Base-by-base conservation (phyloP, 2,797 vertebrate genomes). In the Bradypodion ventrale region DNA sequence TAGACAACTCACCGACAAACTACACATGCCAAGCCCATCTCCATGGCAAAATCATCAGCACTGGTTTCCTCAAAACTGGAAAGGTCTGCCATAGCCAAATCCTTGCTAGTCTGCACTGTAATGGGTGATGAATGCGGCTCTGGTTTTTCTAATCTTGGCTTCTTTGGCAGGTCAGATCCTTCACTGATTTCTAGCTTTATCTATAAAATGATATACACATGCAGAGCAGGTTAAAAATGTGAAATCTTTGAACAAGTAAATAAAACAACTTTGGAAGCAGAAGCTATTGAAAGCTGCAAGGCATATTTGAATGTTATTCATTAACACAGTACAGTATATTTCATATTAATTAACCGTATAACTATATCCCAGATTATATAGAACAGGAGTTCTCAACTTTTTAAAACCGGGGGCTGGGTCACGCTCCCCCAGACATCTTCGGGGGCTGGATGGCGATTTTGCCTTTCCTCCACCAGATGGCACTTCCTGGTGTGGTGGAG, bases 11-110 rank as follows among this genome's bases (percentile, higher is more conserved):
- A 98, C 99, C 98, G 97, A 94, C 99, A 99, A 87, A 99, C 97
- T 79, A 99, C 98, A 90, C 99, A 99, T 46, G 97, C 98, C 91
- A 99, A 95, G 13, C 99, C 98, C 99, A 99, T 99, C 91, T 99
- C 98, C 99, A 99, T 99, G 83, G 98, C 98, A 87, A 99, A 99
- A 92, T 98, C 98, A 76, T 99, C 98, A 37, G 99, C 99, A 29
- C 97, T 99, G 44, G 98, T 99, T 94, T 99, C 98, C 79, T 99
- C 98, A 44, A 98, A 97, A 92, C 97, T 98, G 7, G 97, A 97
- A 27, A 98, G 97, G 91, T 99, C 98, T 37, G 97, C 91, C 87
- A 98, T 95, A 32, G 95, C 89, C 70, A 99, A 95, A 91, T 99
- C 98, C 92, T 98, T 99, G 94, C 97, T 99, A 0, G 95, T 97